phyloP scores from a whole-genome alignment of 2,888 invertebrate species.

The Mimas tiliae region DNA sequence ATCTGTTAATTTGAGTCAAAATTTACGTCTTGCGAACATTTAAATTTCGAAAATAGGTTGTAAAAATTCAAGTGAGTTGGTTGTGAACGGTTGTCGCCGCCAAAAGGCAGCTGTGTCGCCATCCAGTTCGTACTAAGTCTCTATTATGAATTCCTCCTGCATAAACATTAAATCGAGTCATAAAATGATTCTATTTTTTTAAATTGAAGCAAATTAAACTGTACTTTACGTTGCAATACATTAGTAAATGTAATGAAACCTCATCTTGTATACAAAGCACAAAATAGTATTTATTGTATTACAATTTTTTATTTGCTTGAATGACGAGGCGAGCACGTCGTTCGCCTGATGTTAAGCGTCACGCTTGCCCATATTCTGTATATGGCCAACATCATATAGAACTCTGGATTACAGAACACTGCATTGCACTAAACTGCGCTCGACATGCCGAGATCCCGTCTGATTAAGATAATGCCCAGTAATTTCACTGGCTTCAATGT shows the following conservation, averaged over 20 bases:
- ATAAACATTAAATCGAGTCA: conserved; percentile 59
- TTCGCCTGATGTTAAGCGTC: too few species aligned
- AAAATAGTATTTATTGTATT: too few species aligned
- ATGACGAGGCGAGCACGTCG: too few species aligned
- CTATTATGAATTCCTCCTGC: conserved; percentile 61
- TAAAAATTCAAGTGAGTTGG: conserved; percentile 66
- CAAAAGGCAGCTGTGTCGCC: conserved; percentile 68
- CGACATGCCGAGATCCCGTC: too few species aligned
- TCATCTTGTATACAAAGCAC: too few species aligned
- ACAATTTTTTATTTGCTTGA: too few species aligned
- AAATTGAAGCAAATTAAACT: conserved; percentile 16
- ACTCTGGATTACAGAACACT: too few species aligned
- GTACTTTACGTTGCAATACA: not conserved
- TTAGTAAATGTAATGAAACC: not conserved
- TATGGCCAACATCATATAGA: too few species aligned
- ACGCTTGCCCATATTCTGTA: too few species aligned
- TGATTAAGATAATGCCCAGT: too few species aligned
- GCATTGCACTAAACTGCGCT: too few species aligned
- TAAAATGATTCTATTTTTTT: conserved; percentile 15
- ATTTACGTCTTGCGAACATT: not conserved
- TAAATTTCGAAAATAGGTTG: conserved; percentile 41
- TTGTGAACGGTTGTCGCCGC: conserved; percentile 65
- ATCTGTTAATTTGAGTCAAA: conserved; percentile 4
- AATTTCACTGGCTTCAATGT: too few species aligned
- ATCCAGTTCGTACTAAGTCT: conserved; percentile 59